Conservation (phyloP, 2,113 vertebrate genomes). For the Salvelinus fontinalis region DNA sequence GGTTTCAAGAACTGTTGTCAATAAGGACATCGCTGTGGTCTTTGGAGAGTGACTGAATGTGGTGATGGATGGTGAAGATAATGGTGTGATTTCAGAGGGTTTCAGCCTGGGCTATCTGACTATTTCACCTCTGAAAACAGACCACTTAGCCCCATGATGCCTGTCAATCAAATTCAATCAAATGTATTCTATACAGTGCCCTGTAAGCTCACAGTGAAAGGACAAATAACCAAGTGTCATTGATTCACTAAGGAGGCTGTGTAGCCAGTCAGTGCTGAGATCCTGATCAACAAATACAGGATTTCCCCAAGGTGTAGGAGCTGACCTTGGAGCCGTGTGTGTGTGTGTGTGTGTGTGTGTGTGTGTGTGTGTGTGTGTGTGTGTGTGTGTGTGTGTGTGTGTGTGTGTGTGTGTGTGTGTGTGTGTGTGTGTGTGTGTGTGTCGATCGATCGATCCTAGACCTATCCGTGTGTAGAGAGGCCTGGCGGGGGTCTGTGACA, state of each 20-base stretch:
- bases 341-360: neutral
- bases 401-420: too few species aligned
- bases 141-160: conserved; percentile 12
- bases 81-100: too few species aligned
- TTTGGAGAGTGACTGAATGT: too few species aligned
- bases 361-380: too few species aligned
- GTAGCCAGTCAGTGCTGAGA: conserved; percentile 29
- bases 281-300: conserved; percentile 25
- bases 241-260: conserved; percentile 12
- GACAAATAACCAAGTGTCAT: conserved; percentile 47
- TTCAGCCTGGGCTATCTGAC: neutral
- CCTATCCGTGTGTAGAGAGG: too few species aligned
- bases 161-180: neutral
- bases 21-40: too few species aligned
- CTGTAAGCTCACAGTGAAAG: conserved; percentile 15
- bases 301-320: neutral
- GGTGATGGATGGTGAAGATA: too few species aligned
- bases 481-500: neutral
- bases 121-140: neutral
- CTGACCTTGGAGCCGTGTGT: neutral
- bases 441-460: too few species aligned
- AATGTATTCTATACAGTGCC: too few species aligned
- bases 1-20: too few species aligned
- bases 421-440: too few species aligned
- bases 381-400: too few species aligned